phyloP scores from a whole-genome alignment of 2,888 invertebrate genomes.

The Neria commutata region DNA sequence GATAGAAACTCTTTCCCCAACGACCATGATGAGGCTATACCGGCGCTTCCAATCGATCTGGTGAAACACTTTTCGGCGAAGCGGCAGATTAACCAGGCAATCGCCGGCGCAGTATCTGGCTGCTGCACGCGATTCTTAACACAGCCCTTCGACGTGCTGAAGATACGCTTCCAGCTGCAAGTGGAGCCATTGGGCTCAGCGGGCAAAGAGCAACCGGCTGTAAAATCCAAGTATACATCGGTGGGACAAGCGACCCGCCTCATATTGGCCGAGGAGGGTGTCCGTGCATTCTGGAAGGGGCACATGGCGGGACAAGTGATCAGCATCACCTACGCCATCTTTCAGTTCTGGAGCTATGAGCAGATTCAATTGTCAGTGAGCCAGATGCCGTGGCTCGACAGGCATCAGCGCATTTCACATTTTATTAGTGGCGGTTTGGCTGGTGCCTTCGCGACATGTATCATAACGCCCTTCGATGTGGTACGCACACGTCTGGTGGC shows the following conservation, averaged over 20 bases:
- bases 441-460: constrained; percentile 76
- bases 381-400: constrained; percentile 41
- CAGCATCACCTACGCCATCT: constrained; percentile 82
- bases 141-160: constrained; percentile 93
- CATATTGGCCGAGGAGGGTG: constrained; percentile 85
- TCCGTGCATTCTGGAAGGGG: constrained; percentile 92
- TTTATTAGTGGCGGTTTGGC: constrained; percentile 84
- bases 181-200: constrained; percentile 76
- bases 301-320: constrained; percentile 91
- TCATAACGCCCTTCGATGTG: constrained; percentile 92
- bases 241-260: constrained; percentile 75
- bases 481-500: constrained; percentile 91
- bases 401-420: constrained; percentile 52
- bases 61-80: constrained; percentile 30
- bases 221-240: constrained; percentile 79
- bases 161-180: constrained; percentile 97
- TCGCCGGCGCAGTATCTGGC: constrained; percentile 84
- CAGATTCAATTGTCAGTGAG: constrained; percentile 60
- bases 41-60: too few relatives aligned
- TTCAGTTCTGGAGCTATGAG: constrained; percentile 78
- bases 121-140: constrained; percentile 73
- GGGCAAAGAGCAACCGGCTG: constrained; percentile 32
- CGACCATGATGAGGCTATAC: too few relatives aligned
- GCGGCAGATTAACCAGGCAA: constrained; percentile 63
- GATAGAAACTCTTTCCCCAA: too few relatives aligned